A percentile compares a stretch with the other conserved stretches of the same genome.
Conservation (phyloP, 2,113 vertebrate species). For the Symphodus melops region DNA sequence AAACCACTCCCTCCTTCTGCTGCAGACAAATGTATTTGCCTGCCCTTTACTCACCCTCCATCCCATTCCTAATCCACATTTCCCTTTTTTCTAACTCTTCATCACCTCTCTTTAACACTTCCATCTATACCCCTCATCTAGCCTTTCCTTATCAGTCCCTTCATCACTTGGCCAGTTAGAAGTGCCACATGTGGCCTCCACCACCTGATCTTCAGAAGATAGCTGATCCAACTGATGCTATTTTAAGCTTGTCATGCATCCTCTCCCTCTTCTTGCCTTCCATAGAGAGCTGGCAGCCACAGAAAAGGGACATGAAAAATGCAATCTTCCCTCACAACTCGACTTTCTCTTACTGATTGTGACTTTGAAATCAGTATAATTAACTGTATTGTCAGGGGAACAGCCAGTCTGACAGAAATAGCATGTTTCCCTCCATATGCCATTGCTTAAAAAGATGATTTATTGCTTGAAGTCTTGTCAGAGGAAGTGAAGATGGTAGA, state of each 20-base stretch:
- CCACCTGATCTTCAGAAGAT: slow-evolving; percentile 68
- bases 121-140: slow-evolving; percentile 27
- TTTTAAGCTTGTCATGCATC: slow-evolving; percentile 70
- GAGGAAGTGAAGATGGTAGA: slow-evolving; percentile 28
- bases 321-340: slow-evolving; percentile 61
- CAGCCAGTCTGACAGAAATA: slow-evolving; percentile 52
- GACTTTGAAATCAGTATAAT: slow-evolving; percentile 78
- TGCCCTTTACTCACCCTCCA: slow-evolving; percentile 21
- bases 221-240: slow-evolving; percentile 76
- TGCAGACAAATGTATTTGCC: background rate
- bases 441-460: slow-evolving; percentile 49
- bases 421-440: slow-evolving; percentile 68
- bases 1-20: slow-evolving; percentile 9
- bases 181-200: slow-evolving; percentile 48
- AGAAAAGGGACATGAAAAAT: slow-evolving; percentile 67
- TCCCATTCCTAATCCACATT: no score
- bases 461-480: slow-evolving; percentile 59
- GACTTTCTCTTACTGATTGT: slow-evolving; percentile 60
- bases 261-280: slow-evolving; percentile 44
- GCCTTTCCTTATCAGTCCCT: slow-evolving; percentile 45
- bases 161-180: slow-evolving; percentile 39
- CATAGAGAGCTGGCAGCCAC: slow-evolving; percentile 55
- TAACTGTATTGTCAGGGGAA: slow-evolving; percentile 66
- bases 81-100: background rate
- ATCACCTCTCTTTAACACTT: slow-evolving; percentile 42